A percentile compares a stretch with the other conserved stretches of the same genome.
Evolutionary conservation across 1,140 invertebrate species (phyloP).

Genomic region (Papilio polytes): DNA sequence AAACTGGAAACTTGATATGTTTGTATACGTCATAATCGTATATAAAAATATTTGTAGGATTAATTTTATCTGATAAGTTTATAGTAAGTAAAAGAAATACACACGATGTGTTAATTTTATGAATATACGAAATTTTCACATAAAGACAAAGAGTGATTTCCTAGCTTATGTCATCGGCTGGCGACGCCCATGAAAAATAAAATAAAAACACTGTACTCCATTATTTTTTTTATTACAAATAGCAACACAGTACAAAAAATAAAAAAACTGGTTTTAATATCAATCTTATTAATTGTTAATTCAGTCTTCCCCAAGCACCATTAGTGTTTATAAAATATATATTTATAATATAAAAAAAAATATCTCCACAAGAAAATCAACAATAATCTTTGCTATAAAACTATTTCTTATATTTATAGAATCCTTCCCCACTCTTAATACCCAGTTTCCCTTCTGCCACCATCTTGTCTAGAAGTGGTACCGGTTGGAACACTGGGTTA

Average conservation of each 20-base stretch:
- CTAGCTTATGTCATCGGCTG: no score
- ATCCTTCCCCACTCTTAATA: conserved; percentile 92
- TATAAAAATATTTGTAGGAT: conserved; percentile 10
- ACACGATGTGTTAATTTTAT: no score
- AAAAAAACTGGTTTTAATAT: neutral
- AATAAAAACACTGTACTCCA: conserved; percentile 85
- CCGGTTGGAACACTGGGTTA: conserved; percentile 88
- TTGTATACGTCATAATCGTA: conserved; percentile 27
- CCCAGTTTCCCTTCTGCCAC: conserved; percentile 92
- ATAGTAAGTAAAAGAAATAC: no score
- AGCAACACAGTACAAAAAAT: neutral
- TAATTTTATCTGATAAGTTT: neutral
- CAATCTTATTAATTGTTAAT: neutral
- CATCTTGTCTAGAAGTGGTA: conserved; percentile 87
- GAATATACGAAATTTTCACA: no score
- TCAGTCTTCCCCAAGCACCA: no score
- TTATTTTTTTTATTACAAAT: neutral
- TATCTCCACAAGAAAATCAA: no score
- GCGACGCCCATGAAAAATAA: neutral
- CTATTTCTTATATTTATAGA: conserved; percentile 91
- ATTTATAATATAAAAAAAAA: no score
- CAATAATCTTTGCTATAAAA: neutral
- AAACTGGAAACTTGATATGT: neutral
- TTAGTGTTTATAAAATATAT: no score
- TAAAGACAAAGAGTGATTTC: no score